Base-by-base conservation (phyloP, 2,113 vertebrate species). In the Anser cygnoides region DNA sequence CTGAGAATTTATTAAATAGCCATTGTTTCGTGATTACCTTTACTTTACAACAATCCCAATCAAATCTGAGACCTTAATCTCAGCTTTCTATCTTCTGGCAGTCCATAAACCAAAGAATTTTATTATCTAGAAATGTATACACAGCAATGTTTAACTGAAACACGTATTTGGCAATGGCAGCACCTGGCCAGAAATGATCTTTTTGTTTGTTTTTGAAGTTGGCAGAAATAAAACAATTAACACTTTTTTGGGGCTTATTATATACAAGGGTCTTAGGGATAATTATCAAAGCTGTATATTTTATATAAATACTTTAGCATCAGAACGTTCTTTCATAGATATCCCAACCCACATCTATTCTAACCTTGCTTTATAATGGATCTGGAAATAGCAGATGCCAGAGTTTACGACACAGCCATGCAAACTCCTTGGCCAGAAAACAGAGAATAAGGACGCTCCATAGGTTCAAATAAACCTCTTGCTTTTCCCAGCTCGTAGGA, bases 101-200 rank as follows among this genome's bases (percentile, higher is more conserved):
- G 84, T 80, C 37, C 44, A 76, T 92, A 95, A 97, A 94, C 62
- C n/a, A 85, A 94, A 87, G 12, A 93, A 91, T 95, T 94, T 91
- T 93, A 93, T 92, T 84, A 96, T 75, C 92, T 84, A 87, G 86
- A 92, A 93, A 92, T 39, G 77, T 87, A 96, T 96, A 96, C 67
- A 97, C 31, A 62, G 49, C 17, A 55, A 87, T 82, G 80, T 79
- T 92, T 84, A 91, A 92, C 44, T 85, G 91, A 92, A 91, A 85
- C 20, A 28, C 19, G 3, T 49, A 76, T 79, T 93, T 91, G 89
- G 89, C 89, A 95, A 82, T 26, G 41, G 55, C 22, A 92, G 77
- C 44, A 91, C 71, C 77, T 87, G 62, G 54, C 58, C 80, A 89
- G 67, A 66, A 92, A 92, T 9, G 29, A 52, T 61, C 15, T 68